These are phyloP conservation scores for Chunga burmeisteri DNA, from an alignment of 2,113 vertebrate genomes.

Conservation along the genomic window DNA sequence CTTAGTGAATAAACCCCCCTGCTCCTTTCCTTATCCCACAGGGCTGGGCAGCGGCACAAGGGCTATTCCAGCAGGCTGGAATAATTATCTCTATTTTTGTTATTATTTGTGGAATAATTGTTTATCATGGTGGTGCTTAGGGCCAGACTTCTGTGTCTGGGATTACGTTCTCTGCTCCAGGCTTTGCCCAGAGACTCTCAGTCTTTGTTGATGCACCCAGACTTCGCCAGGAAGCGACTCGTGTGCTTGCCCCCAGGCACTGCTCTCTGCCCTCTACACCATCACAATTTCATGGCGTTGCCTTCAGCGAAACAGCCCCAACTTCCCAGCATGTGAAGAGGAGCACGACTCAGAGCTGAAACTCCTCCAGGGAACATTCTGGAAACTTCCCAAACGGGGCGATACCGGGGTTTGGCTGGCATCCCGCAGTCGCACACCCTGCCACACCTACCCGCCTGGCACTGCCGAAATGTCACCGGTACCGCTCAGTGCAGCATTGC, in stretches of 20 bases:
- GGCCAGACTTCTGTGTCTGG: background rate
- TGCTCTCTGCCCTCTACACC: accelerated
- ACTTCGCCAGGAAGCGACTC: accelerated
- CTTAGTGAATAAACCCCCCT: background rate
- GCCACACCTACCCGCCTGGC: background rate
- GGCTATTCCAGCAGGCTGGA: background rate
- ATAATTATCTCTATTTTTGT: background rate
- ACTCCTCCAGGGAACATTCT: background rate
- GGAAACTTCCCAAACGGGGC: background rate
- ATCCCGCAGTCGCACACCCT: accelerated
- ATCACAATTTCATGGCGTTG: background rate
- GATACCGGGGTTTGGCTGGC: background rate
- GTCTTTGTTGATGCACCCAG: background rate
- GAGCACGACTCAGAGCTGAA: background rate
- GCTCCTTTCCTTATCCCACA: background rate
- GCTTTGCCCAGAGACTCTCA: background rate
- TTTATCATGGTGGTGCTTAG: background rate
- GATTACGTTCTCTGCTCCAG: background rate
- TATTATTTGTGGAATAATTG: background rate
- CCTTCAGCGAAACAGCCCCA: background rate
- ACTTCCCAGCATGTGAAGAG: background rate
- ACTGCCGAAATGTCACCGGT: background rate
- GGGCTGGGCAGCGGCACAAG: background rate
- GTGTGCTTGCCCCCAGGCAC: accelerated
- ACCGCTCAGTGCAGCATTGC: background rate